Conservation (phyloP, 92 coral and sea anemone species). For the Epizoanthus ramosus region DNA sequence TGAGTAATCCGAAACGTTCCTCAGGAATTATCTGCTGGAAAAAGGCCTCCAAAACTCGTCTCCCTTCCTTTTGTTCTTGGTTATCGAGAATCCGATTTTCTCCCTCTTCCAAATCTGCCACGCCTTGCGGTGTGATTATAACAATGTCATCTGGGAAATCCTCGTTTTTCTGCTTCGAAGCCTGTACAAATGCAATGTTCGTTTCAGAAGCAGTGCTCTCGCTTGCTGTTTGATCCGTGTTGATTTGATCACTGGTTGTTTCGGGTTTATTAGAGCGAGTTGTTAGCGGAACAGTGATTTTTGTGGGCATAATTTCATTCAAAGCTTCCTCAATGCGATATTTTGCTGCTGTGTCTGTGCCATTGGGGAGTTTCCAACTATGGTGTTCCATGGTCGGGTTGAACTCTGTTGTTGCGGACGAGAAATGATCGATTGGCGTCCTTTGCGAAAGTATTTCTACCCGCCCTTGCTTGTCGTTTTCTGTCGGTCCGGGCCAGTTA, state of each 20-base stretch:
- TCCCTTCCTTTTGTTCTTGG: constrained; percentile 56
- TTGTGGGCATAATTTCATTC: constrained; percentile 19
- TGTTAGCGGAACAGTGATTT: neutral
- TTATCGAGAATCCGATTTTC: constrained; percentile 38
- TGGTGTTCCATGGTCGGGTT: neutral
- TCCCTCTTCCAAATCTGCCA: neutral
- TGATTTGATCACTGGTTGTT: neutral
- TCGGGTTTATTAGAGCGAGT: constrained; percentile 11
- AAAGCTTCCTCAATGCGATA: neutral
- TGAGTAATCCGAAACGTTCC: constrained; percentile 69
- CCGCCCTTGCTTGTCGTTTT: neutral
- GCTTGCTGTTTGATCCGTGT: neutral
- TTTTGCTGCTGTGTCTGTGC: neutral
- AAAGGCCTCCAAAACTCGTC: constrained; percentile 68
- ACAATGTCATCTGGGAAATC: constrained; percentile 44
- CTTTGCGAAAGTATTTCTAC: neutral
- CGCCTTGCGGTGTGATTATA: constrained; percentile 65
- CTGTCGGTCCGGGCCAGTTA: constrained; percentile 7
- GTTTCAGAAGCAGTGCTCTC: neutral
- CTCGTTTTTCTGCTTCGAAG: neutral
- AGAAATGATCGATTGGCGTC: neutral
- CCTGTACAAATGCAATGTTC: neutral
- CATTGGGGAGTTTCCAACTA: neutral
- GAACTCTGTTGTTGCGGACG: constrained; percentile 4
- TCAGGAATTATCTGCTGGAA: constrained; percentile 83